These are phyloP conservation scores for Adelosebastes latens DNA, from an alignment of 2,797 vertebrate genomes.

Conservation along the genomic window DNA sequence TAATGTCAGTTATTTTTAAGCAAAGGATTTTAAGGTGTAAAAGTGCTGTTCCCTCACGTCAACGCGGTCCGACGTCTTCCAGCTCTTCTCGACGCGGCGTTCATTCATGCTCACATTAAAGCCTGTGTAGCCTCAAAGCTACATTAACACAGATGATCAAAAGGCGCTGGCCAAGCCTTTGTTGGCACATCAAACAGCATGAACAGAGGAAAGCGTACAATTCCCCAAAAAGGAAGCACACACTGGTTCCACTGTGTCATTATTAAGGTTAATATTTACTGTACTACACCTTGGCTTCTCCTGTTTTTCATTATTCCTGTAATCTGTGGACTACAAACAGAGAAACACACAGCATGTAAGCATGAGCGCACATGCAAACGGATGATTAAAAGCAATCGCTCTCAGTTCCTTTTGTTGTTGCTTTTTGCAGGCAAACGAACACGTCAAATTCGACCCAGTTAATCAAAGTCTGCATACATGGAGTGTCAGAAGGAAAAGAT, in stretches of 20 bases:
- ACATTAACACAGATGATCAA: conserved; percentile 70
- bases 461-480: conserved; percentile 71
- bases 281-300: conserved; percentile 42
- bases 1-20: conserved; percentile 37
- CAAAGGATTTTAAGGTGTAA: conserved; percentile 30
- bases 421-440: conserved; percentile 48
- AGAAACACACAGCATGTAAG: conserved; percentile 15
- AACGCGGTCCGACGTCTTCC: conserved; percentile 24
- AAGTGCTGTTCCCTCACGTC: conserved; percentile 23
- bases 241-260: conserved; percentile 51
- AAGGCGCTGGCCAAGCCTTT: conserved; percentile 48
- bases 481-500: conserved; percentile 63
- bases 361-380: conserved; percentile 39
- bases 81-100: not conserved
- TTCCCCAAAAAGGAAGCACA: conserved; percentile 40
- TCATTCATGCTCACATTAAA: conserved; percentile 34
- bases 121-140: conserved; percentile 24
- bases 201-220: conserved; percentile 30
- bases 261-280: conserved; percentile 72
- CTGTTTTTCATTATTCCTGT: conserved; percentile 42
- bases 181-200: conserved; percentile 64
- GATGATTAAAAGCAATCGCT: conserved; percentile 67
- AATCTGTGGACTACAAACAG: conserved; percentile 41
- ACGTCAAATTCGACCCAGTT: conserved; percentile 68
- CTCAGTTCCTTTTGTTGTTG: conserved; percentile 34